phyloP scores from a whole-genome alignment of 2,888 invertebrate genomes.

The Epiblema foenella region DNA sequence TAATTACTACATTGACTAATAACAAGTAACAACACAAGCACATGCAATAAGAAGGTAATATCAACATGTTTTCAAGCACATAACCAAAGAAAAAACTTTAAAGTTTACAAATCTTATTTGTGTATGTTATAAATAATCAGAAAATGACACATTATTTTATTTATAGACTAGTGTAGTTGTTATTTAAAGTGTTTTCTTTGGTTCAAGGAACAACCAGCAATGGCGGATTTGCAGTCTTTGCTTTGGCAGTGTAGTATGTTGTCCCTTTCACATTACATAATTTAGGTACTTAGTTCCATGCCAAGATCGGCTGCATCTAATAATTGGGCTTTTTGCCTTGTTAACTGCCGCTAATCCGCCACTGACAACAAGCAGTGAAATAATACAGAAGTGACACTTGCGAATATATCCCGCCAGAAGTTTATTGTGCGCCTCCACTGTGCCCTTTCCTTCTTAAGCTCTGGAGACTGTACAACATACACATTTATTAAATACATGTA shows the following conservation, averaged over 20 bases:
- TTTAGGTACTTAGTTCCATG: too few relatives aligned
- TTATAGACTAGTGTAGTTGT: background rate
- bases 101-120: constrained; percentile 26
- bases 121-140: background rate
- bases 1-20: background rate
- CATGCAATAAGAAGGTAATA: constrained; percentile 45
- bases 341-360: too few relatives aligned
- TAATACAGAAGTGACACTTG: constrained; percentile 79
- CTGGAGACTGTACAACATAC: constrained; percentile 75
- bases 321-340: too few relatives aligned
- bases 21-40: constrained; percentile 8
- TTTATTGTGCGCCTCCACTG: constrained; percentile 84
- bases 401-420: constrained; percentile 84
- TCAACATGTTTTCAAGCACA: constrained; percentile 55
- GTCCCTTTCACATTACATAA: too few relatives aligned
- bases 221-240: too few relatives aligned
- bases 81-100: constrained; percentile 79
- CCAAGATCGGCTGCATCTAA: too few relatives aligned
- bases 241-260: too few relatives aligned
- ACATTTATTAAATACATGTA: constrained; percentile 37
- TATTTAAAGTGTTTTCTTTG: constrained; percentile 72
- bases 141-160: background rate
- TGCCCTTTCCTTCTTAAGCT: constrained; percentile 81
- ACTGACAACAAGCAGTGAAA: constrained; percentile 50
- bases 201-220: constrained; percentile 42